Conservation (phyloP, 2,113 vertebrate species). For the Raja brachyura region DNA sequence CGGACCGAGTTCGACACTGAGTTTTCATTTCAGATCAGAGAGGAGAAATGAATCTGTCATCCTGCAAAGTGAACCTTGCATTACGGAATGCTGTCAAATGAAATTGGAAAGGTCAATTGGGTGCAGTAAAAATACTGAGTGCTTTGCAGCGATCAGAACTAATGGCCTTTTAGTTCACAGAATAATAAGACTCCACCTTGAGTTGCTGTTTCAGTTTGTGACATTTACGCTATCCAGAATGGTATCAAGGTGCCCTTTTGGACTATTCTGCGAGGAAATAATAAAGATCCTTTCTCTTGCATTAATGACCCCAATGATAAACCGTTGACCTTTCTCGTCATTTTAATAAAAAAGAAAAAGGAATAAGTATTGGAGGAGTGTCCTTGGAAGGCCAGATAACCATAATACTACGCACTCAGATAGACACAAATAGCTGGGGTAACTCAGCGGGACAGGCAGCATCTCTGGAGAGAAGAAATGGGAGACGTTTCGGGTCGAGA, state of each 20-base stretch:
- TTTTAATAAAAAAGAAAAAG: not conserved
- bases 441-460: too few species aligned
- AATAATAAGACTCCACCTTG: not conserved
- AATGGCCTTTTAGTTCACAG: not conserved
- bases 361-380: not conserved
- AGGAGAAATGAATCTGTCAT: not conserved
- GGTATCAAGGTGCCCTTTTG: not conserved
- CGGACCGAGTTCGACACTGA: not conserved
- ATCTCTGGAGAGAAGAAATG: too few species aligned
- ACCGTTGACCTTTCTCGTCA: not conserved
- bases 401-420: not conserved
- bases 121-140: not conserved
- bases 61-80: not conserved
- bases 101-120: not conserved
- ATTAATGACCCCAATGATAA: not conserved
- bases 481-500: too few species aligned
- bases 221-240: not conserved
- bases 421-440: too few species aligned
- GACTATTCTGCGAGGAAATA: not conserved
- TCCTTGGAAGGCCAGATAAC: not conserved
- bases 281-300: not conserved
- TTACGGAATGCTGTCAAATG: not conserved
- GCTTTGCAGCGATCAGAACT: not conserved
- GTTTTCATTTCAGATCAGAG: not conserved
- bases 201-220: too few species aligned